Base-by-base conservation (phyloP, 2,888 invertebrate genomes). In the Drosophila sordidapex region DNA sequence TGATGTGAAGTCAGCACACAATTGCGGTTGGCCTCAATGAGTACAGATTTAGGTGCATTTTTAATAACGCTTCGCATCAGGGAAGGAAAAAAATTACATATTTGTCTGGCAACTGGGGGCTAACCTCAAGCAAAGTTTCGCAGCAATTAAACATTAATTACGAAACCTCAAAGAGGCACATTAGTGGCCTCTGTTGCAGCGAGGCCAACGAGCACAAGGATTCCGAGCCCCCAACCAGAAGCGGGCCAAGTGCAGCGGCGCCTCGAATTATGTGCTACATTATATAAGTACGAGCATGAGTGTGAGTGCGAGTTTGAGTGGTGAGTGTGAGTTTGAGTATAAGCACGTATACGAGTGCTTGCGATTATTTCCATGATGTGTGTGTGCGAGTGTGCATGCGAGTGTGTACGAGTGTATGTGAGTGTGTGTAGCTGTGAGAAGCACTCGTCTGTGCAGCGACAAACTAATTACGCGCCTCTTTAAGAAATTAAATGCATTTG, bases 401-500 rank as follows among this genome's bases (percentile, higher is more conserved):
- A 27, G 48, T 29, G 15, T 29, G 18, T 69, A 46, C 38, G 38
- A 33, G 56, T 60, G 27, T 65, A 25, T 46, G 59, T 48, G 35
- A 36, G 36, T 56, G 36, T 40, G 51, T 61, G 38, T 27, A 11
- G 27, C 21, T 62, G 52, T 49, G 53, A 29, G 49, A 11, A 35
- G 67, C 49, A 70, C 81, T 76, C 53, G 73, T 54, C 53, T 66
- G 59, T 76, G 76, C 79, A 79, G 61, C 72, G 74, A 71, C 80
- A 80, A 86, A 86, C 86, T 90, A 90, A 88, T 86, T 86, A 86
- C 75, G 86, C 86, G 90, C 75, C 78, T 83, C 83, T 85, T 90
- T 81, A 82, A 85, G 90, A 88, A 90, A 86, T 86, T 88, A 90
- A 88, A 90, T 86, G 88, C 90, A 90, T 86, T 86, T 87, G 78